These are phyloP conservation scores for Ciconia maguari DNA, from an alignment of 2,113 vertebrate species.

Conservation along the genomic window DNA sequence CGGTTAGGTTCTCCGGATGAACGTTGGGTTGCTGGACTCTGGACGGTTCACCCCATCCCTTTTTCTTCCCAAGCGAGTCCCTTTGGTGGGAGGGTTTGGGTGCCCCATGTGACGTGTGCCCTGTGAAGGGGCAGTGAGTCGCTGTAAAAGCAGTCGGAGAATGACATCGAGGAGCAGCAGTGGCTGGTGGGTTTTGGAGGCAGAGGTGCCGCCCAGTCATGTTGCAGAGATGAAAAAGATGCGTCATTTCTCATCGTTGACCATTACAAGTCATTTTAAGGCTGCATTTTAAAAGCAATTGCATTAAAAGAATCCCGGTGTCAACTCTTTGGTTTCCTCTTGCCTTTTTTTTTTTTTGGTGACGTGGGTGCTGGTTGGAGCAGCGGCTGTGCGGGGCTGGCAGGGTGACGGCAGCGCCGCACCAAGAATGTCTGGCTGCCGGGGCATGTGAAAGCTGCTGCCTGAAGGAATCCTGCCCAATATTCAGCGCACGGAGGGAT, in stretches of 20 bases:
- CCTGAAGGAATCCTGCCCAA: background rate
- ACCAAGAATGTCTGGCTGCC: background rate
- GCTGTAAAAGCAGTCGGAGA: background rate
- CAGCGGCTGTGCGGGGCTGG: background rate
- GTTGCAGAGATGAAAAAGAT: background rate
- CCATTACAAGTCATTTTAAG: background rate
- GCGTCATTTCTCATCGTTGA: background rate
- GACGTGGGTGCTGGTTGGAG: rapidly evolving
- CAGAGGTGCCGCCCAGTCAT: background rate
- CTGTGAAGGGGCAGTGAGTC: background rate
- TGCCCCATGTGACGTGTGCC: rapidly evolving
- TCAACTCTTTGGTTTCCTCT: background rate
- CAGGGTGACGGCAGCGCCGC: background rate
- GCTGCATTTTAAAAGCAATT: slow-evolving; percentile 24
- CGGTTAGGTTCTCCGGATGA: background rate
- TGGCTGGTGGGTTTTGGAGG: background rate
- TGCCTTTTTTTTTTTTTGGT: background rate
- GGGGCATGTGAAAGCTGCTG: background rate
- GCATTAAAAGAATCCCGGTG: slow-evolving; percentile 17
- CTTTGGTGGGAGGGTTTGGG: background rate
- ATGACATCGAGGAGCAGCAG: rapidly evolving
- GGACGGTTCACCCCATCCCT: rapidly evolving
- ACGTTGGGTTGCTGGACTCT: rapidly evolving
- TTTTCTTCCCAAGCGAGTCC: background rate
- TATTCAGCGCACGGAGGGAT: background rate